Evolutionary conservation across 2,888 invertebrate genomes (phyloP).

Genomic region (Cataglyphis cursor): DNA sequence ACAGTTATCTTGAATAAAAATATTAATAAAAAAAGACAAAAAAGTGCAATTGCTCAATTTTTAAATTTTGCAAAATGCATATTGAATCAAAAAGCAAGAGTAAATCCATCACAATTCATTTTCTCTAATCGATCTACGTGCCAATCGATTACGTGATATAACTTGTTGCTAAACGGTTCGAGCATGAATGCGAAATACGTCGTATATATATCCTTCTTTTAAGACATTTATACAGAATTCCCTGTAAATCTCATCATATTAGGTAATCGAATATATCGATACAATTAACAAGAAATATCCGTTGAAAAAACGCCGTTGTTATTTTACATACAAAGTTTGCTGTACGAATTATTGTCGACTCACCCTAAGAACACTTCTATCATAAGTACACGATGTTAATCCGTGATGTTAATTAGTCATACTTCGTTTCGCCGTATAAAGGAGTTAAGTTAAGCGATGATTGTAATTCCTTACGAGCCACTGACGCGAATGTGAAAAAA

Average conservation of each 20-base stretch:
- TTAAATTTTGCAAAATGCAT: neutral
- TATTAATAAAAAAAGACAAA: neutral
- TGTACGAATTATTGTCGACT: constrained; percentile 46
- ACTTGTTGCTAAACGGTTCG: constrained; percentile 33
- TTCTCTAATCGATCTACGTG: constrained; percentile 12
- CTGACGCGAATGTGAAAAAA: constrained; percentile 38
- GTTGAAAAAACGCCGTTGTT: constrained; percentile 21
- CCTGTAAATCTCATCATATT: neutral
- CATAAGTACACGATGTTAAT: constrained; percentile 61
- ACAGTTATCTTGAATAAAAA: neutral
- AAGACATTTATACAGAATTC: constrained; percentile 24
- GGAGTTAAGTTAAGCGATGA: constrained; percentile 68
- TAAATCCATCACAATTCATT: neutral
- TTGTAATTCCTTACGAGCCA: constrained; percentile 48
- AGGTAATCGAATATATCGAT: constrained; percentile 34
- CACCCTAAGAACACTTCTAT: constrained; percentile 25
- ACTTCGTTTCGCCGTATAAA: constrained; percentile 34
- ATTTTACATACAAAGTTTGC: constrained; percentile 33
- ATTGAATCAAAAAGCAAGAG: neutral
- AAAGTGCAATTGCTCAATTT: neutral
- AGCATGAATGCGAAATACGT: constrained; percentile 39
- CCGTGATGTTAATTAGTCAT: constrained; percentile 74
- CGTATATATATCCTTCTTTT: constrained; percentile 16
- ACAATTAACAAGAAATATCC: constrained; percentile 25
- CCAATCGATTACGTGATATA: constrained; percentile 28